These are phyloP conservation scores for Eupithecia centaureata DNA, from an alignment of 2,888 invertebrate genomes.

Conservation along the genomic window DNA sequence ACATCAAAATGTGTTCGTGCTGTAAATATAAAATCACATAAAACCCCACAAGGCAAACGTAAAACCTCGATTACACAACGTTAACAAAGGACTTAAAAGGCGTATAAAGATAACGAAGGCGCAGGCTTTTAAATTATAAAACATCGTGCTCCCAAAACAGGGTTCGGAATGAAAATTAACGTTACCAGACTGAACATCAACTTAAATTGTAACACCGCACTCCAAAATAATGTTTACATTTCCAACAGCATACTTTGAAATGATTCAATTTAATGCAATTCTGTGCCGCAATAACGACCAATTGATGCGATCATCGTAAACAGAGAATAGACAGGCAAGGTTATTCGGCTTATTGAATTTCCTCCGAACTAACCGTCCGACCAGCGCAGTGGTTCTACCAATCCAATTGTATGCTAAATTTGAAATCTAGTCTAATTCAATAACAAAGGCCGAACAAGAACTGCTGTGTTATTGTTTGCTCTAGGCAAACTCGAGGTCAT, in stretches of 20 bases:
- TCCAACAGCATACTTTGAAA: conserved; percentile 20
- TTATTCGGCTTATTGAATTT: conserved; percentile 23
- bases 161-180: conserved; percentile 20
- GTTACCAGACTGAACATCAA: conserved; percentile 22
- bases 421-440: conserved; percentile 25
- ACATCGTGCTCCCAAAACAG: conserved; percentile 22
- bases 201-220: conserved; percentile 26
- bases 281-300: conserved; percentile 14
- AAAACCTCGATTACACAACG: conserved; percentile 29
- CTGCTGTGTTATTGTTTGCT: conserved; percentile 25
- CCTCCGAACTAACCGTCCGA: conserved; percentile 1
- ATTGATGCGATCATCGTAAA: conserved; percentile 20
- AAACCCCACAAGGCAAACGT: conserved; percentile 32
- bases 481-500: conserved; percentile 27
- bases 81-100: conserved; percentile 36
- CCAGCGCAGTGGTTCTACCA: conserved; percentile 13
- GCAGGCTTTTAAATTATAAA: conserved; percentile 39
- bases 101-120: conserved; percentile 40
- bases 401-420: conserved; percentile 20
- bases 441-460: conserved; percentile 31
- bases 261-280: conserved; percentile 10
- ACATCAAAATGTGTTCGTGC: conserved; percentile 13
- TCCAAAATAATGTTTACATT: conserved; percentile 20
- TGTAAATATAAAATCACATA: conserved; percentile 27
- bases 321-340: conserved; percentile 15